These are phyloP conservation scores for Lithobates sylvaticus DNA, from an alignment of 2,797 vertebrate genomes.

Conservation along the genomic window DNA sequence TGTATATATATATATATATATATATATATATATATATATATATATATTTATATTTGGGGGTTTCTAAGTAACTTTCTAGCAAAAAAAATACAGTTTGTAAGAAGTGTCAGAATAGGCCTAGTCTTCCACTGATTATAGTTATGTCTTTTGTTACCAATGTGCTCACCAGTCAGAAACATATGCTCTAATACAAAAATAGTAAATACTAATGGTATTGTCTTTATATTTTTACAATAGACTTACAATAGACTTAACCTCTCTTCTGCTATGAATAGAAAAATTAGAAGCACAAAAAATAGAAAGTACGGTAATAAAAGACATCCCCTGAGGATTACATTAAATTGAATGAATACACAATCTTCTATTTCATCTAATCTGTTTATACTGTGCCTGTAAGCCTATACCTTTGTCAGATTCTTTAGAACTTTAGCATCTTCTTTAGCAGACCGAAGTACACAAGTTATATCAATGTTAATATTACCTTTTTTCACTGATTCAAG, in stretches of 20 bases:
- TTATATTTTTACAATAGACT: conserved; percentile 46
- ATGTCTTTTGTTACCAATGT: no score
- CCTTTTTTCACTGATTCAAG: no score
- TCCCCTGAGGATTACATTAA: conserved; percentile 48
- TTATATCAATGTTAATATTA: background rate
- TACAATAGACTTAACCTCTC: conserved; percentile 44
- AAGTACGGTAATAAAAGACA: conserved; percentile 13
- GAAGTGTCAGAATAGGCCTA: no score
- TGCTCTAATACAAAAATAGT: no score
- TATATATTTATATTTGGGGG: no score
- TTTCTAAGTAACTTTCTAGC: no score
- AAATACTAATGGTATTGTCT: no score
- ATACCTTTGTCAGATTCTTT: conserved; percentile 45
- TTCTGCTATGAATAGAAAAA: background rate
- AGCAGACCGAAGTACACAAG: conserved; percentile 15
- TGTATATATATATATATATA: no score
- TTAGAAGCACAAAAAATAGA: conserved; percentile 27
- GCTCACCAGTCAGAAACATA: no score
- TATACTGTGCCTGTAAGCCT: conserved; percentile 42
- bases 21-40: no score
- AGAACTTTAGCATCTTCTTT: conserved; percentile 22
- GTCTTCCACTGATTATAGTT: no score
- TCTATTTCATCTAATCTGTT: conserved; percentile 47
- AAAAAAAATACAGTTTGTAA: no score
- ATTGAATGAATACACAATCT: conserved; percentile 50